Conservation (phyloP, 1,140 invertebrate genomes). For the Monomorium pharaonis region DNA sequence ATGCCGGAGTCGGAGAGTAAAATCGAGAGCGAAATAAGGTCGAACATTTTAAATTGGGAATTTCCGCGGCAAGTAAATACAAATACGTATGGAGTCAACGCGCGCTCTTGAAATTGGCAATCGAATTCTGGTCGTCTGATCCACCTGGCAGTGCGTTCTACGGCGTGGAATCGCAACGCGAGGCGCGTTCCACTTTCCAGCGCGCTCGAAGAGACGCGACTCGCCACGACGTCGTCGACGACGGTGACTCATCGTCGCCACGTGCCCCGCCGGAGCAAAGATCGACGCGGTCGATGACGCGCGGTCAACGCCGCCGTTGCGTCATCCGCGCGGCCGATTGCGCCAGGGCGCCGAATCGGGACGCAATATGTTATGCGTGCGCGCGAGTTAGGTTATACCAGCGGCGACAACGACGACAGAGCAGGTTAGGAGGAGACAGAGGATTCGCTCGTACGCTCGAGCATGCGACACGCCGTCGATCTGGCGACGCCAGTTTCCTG, state of each 20-base stretch:
- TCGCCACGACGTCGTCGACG: background rate
- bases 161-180: background rate
- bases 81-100: background rate
- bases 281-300: background rate
- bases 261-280: background rate
- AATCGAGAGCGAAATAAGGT: background rate
- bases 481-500: too few relatives aligned
- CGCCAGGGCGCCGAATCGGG: constrained; percentile 26
- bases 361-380: constrained; percentile 78
- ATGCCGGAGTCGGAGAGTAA: background rate
- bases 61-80: background rate
- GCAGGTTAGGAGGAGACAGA: constrained; percentile 56
- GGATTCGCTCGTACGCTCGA: background rate
- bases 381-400: constrained; percentile 73
- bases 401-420: constrained; percentile 27
- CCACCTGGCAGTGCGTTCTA: background rate
- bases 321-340: constrained; percentile 3
- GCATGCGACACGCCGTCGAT: too few relatives aligned
- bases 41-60: background rate
- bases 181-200: background rate
- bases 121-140: background rate
- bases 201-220: background rate
- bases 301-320: background rate
- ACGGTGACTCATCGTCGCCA: background rate
- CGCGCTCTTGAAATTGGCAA: background rate